A percentile compares a stretch with the other conserved stretches of the same genome.
These are phyloP conservation scores for Arion vulgaris DNA, from an alignment of 1,140 invertebrate genomes.

Conservation along the genomic window DNA sequence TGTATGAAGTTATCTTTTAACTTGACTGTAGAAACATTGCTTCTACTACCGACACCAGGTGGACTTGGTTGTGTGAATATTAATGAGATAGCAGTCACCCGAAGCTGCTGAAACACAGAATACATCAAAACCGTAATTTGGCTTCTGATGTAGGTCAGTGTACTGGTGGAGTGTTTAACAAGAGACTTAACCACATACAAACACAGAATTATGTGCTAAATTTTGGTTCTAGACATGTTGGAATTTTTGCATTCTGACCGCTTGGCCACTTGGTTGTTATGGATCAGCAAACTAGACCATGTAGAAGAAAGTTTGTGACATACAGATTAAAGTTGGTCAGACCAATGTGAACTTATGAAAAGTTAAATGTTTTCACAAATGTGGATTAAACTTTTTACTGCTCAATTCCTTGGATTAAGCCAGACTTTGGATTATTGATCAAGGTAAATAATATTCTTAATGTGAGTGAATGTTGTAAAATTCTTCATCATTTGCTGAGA, in stretches of 20 bases:
- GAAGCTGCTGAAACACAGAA: background rate
- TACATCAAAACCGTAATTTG: background rate
- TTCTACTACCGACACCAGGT: background rate
- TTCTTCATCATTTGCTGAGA: background rate
- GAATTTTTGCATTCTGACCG: background rate
- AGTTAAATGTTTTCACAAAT: background rate
- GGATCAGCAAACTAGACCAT: background rate
- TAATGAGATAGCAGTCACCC: background rate
- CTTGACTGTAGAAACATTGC: background rate
- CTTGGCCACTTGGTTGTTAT: background rate
- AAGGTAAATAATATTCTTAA: background rate
- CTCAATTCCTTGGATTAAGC: slow-evolving; percentile 12
- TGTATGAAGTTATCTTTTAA: slow-evolving; percentile 98
- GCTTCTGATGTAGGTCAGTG: background rate
- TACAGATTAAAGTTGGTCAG: background rate
- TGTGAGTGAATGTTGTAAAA: background rate
- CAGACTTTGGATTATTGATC: background rate
- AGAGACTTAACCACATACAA: background rate
- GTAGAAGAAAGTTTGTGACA: background rate
- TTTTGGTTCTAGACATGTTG: background rate
- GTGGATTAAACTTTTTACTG: background rate
- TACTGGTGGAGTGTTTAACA: background rate
- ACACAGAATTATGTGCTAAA: background rate
- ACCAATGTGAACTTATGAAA: background rate
- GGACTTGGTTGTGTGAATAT: background rate